Conservation (phyloP, 2,113 vertebrate species). For the Catharus bicknelli region DNA sequence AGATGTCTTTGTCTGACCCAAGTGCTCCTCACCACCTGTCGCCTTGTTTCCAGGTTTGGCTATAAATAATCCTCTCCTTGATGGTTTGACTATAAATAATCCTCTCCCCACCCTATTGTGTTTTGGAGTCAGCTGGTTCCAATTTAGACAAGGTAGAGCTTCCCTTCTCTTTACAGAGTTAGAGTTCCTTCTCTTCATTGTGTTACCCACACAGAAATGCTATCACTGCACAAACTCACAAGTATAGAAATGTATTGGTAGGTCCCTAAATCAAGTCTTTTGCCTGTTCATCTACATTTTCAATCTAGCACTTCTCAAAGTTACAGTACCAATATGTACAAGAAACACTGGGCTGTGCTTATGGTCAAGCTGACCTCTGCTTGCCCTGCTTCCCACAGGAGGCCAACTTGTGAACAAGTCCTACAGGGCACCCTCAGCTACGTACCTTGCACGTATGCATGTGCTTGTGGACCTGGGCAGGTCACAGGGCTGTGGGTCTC, state of each 20-base stretch:
- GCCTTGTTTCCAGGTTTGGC: not conserved
- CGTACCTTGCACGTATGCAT: rapidly evolving
- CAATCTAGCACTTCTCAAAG: not conserved
- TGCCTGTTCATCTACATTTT: not conserved
- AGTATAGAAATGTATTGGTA: not conserved
- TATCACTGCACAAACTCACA: not conserved
- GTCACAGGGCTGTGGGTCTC: not conserved
- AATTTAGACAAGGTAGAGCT: slow-evolving; percentile 15
- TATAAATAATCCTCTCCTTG: slow-evolving; percentile 46
- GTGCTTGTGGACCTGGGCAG: not conserved
- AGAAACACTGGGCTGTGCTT: not conserved
- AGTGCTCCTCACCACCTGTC: slow-evolving; percentile 37
- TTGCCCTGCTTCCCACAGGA: not conserved
- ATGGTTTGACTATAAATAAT: slow-evolving; percentile 54
- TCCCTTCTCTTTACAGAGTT: not conserved
- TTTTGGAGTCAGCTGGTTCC: slow-evolving; percentile 31
- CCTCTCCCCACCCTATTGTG: not conserved
- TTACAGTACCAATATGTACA: not conserved
- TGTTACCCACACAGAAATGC: not conserved
- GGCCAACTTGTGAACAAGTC: not conserved
- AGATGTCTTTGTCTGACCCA: slow-evolving; percentile 45
- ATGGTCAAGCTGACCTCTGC: not conserved
- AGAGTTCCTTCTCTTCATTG: not conserved
- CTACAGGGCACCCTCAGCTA: not conserved
- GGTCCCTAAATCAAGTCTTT: not conserved